Base-by-base conservation (phyloP, 2,888 invertebrate species). In the Scaptomyza cyrtandrae region DNA sequence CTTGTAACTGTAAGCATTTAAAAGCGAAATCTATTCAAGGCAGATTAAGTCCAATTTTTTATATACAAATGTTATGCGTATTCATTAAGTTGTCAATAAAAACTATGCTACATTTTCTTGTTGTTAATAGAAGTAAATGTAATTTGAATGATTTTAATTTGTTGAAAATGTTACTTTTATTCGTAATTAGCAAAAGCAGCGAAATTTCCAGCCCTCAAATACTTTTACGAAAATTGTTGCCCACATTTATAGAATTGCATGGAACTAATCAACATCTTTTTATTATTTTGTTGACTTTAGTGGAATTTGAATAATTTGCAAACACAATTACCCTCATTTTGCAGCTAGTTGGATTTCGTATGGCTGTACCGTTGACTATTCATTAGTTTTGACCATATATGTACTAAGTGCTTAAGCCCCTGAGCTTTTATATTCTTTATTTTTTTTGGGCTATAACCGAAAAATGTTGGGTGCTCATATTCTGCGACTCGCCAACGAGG, bases 401-500 rank as follows among this genome's bases (percentile, higher is more conserved):
- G 16, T 41, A 16, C 27, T 44, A 45, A 60, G 35, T 52, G 41
- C 44, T 62, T 57, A 41, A 56, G 46, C 31, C 19, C 27, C 2
- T 39, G 53, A 31, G 46, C 58, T 35, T 43, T 14, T 14, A 16
- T 39, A 14, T 37, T 37, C n/a, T 64, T 61, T 13, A 24, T 16
- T 41, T 4, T 16, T 35, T 14, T 39, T n/a, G 33, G 49, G 50
- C 24, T 48, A 41, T 43, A 33, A 33, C 29, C 52, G 13, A 52
- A 62, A 57, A 67, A 41, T 56, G 45, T 61, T 64, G 10, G 57
- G 37, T 67, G 63, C 43, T 56, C 52, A 63, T 56, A 72, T 72
- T 64, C 60, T 56, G 41, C 27, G 49, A 61, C 56, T 63, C 67
- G 75, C 50, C 60, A 58, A 64, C 67, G 53, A 62, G 68, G 74